These are phyloP conservation scores for Philaenus spumarius DNA, from an alignment of 1,140 invertebrate genomes.

Conservation along the genomic window DNA sequence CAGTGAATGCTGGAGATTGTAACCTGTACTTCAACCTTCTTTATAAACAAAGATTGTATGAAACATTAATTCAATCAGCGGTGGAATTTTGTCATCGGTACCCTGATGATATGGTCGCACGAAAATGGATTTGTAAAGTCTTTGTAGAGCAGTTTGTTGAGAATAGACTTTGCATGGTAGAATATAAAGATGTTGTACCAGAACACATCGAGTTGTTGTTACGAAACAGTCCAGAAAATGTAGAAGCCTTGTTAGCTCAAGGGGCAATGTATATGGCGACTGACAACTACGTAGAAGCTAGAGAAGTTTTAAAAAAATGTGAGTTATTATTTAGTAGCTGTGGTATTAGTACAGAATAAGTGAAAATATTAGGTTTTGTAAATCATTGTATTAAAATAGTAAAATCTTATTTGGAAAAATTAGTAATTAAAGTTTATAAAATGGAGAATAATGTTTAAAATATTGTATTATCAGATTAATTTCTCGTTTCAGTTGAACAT, in stretches of 20 bases:
- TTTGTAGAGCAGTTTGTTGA: not conserved
- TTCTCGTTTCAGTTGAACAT: too few relatives aligned
- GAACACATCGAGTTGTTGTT: too few relatives aligned
- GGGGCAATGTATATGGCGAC: constrained; percentile 47
- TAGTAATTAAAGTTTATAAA: too few relatives aligned
- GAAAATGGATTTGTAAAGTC: constrained; percentile 3
- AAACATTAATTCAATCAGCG: not conserved
- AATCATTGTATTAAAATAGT: too few relatives aligned
- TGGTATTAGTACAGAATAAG: too few relatives aligned
- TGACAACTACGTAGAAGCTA: constrained; percentile 46
- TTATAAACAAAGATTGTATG: not conserved
- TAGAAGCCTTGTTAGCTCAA: constrained; percentile 38
- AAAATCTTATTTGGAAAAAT: too few relatives aligned
- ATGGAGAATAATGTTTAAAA: too few relatives aligned
- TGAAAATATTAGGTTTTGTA: too few relatives aligned
- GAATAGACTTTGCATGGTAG: not conserved
- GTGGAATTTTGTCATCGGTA: not conserved
- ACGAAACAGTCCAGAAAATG: not conserved
- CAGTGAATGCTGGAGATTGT: not conserved
- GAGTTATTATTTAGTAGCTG: too few relatives aligned
- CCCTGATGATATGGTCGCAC: not conserved
- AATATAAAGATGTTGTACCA: not conserved
- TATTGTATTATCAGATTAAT: too few relatives aligned
- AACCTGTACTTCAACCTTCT: not conserved
- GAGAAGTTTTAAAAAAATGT: constrained; percentile 42